Evolutionary conservation across 2,113 vertebrate genomes (phyloP).

Genomic region (Sinocyclocheilus grahami): DNA sequence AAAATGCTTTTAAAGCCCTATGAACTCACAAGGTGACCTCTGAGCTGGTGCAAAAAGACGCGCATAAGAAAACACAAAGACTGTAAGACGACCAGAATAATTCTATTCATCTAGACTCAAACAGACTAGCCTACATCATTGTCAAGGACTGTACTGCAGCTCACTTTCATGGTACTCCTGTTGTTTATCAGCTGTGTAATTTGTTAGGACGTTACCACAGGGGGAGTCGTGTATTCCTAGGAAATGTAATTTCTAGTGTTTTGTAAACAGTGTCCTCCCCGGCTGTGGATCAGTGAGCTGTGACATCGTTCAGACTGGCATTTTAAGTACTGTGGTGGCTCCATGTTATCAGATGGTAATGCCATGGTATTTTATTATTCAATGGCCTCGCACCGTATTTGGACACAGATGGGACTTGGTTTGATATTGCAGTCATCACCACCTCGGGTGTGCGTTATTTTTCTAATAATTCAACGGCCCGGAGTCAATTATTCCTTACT

Average conservation of each 20-base stretch:
- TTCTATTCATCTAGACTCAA: constrained; percentile 39
- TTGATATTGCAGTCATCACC: neutral
- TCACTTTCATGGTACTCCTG: neutral
- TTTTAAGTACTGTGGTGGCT: constrained; percentile 8
- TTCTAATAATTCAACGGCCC: no score
- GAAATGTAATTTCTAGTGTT: constrained; percentile 42
- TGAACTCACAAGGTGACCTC: constrained; percentile 15
- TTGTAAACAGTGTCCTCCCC: constrained; percentile 45
- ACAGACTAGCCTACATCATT: constrained; percentile 27
- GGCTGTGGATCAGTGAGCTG: neutral
- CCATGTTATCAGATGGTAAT: neutral
- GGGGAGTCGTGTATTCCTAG: constrained; percentile 36
- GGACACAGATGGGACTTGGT: neutral
- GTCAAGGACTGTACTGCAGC: constrained; percentile 15
- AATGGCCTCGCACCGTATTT: neutral
- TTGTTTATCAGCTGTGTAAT: constrained; percentile 37
- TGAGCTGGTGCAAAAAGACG: constrained; percentile 11
- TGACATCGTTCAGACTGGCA: constrained; percentile 3
- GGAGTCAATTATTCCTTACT: neutral
- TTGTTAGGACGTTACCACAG: constrained; percentile 40
- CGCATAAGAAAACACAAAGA: neutral
- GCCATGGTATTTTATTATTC: neutral
- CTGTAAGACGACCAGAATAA: constrained; percentile 24
- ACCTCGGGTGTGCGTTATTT: no score
- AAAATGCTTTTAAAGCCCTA: constrained; percentile 49